Base-by-base conservation (phyloP, 1,140 invertebrate genomes). In the Meloidogyne exigua region DNA sequence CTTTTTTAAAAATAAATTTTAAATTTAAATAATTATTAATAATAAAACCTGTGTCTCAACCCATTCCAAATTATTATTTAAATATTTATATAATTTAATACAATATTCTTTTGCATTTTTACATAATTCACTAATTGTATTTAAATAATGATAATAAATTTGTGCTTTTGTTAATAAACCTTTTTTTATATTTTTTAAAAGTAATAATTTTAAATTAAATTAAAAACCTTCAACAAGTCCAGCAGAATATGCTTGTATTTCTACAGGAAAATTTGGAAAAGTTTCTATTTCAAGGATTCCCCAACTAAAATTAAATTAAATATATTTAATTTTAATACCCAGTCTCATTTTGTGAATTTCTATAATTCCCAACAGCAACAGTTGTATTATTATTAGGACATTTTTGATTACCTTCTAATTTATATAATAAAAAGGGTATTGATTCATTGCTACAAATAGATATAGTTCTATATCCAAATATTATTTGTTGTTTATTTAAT, bases 231-330 rank as follows among this genome's bases (percentile, higher is more conserved):
- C 85, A 32, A 83, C 80, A 21, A 87, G 76, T 68, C 85, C 85
- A 63, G 85, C 85, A 11, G 86, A 86, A 75, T 83, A 86, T 9
- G 85, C 85, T 76, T 86, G 85, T 32, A 82, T 73, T 75, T 87
- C 84, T 25, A 81, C 62, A 2, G 79, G n/a, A 66, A 73, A 79
- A n/a, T 72, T 69, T 12, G 49, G 39, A 76, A 87, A 86, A 1
- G 85, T 86, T 71, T 86, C 84, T 39, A 86, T 75, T 74, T 86
- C 85, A 13, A 86, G 81, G 42, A 82, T 79, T 26, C 84, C 85
- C 85, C 85, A 86, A 66, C 83, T 83, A 39, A 84, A 76, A 64
- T 23, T 11, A 25, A 36, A 23, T 25, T 25, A 36, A 65, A 28
- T 10, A 11, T 10, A 68, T 10, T 36, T 32, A 36, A 21, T 23